A percentile compares a stretch with the other conserved stretches of the same genome.
Evolutionary conservation across 2,888 invertebrate genomes (phyloP).

Genomic region (Plagiodera versicolora): DNA sequence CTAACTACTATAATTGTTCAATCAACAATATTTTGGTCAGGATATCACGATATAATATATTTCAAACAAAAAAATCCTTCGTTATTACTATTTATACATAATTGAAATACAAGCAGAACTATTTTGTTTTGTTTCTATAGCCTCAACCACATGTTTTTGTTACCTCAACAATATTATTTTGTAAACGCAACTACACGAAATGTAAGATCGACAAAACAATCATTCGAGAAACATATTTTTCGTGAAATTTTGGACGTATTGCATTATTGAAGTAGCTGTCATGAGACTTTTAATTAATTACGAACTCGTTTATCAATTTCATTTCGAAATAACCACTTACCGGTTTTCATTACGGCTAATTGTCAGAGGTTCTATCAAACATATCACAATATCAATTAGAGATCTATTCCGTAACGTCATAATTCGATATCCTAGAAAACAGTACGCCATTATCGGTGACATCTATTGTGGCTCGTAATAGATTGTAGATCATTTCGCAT

Average conservation of each 20-base stretch:
- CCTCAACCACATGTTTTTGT: no score
- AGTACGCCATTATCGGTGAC: conserved; percentile 19
- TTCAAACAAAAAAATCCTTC: no score
- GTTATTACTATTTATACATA: no score
- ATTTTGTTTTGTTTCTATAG: no score
- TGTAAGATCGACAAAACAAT: no score
- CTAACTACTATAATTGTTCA: no score
- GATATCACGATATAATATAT: no score
- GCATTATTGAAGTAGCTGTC: neutral
- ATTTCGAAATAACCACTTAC: neutral
- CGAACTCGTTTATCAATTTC: neutral
- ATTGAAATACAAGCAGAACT: no score
- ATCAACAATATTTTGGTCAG: no score
- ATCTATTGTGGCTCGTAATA: conserved; percentile 26
- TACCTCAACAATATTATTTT: no score
- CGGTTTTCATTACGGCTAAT: neutral
- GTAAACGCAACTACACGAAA: no score
- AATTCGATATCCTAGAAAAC: conserved; percentile 14
- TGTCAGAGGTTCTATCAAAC: conserved; percentile 2
- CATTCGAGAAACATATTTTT: no score
- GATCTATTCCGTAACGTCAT: conserved; percentile 5
- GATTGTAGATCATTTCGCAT: conserved; percentile 25
- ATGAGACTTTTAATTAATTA: neutral
- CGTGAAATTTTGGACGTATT: neutral
- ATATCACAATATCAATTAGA: conserved; percentile 13